phyloP scores from a whole-genome alignment of 2,888 invertebrate genomes.

The Acronicta psi region DNA sequence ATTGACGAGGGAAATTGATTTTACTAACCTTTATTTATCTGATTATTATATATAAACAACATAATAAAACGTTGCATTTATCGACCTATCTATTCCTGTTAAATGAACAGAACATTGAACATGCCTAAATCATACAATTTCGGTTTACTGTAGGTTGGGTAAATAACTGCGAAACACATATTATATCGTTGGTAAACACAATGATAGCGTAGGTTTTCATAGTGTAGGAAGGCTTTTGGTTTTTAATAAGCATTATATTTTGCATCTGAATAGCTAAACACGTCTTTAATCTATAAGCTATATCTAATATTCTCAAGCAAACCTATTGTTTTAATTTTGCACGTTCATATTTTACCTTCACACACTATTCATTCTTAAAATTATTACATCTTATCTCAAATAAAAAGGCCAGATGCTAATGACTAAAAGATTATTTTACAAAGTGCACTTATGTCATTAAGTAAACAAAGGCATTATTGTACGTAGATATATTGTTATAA shows the following conservation, averaged over 20 bases:
- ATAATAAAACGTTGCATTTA: too few relatives aligned
- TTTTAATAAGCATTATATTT: not conserved
- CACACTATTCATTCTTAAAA: constrained; percentile 54
- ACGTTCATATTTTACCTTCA: constrained; percentile 44
- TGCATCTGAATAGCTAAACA: not conserved
- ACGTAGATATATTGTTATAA: constrained; percentile 12
- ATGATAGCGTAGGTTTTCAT: too few relatives aligned
- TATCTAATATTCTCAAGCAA: constrained; percentile 25
- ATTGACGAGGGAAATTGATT: too few relatives aligned
- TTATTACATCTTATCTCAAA: constrained; percentile 48
- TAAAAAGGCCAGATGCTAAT: constrained; percentile 47
- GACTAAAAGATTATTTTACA: constrained; percentile 46
- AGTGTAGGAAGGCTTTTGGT: not conserved
- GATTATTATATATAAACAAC: too few relatives aligned
- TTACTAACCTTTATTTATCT: too few relatives aligned
- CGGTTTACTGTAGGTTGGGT: too few relatives aligned
- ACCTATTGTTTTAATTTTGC: constrained; percentile 44
- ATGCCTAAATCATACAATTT: too few relatives aligned
- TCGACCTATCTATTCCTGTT: too few relatives aligned
- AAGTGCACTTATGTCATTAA: constrained; percentile 42
- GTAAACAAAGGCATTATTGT: constrained; percentile 52
- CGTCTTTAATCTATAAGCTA: not conserved
- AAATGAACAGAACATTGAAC: too few relatives aligned
- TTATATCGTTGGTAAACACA: too few relatives aligned
- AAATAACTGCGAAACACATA: too few relatives aligned